Evolutionary conservation across 1,140 invertebrate genomes (phyloP), one percentile per base, ranked within the genome.

Genomic region (Drosophila kanapiae): DNA sequence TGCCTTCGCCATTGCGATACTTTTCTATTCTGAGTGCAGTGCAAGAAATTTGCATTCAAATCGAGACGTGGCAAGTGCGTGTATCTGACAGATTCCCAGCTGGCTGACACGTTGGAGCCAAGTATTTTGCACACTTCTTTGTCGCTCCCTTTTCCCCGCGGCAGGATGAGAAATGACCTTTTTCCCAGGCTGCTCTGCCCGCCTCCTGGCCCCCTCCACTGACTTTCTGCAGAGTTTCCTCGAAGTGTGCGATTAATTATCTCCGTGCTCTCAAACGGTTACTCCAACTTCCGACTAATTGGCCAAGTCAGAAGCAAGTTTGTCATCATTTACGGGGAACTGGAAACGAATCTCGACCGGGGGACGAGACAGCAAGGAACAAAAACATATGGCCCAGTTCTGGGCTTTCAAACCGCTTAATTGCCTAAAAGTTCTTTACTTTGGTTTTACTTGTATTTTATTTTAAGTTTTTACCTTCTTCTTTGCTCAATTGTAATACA

Each of bases 31-130:
- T 5, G 0, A 23, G 53, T 54, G 53, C 33, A 37, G 14, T 75
- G 69, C 63, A 59, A 37, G 47, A 65, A 77, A 80, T 83, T 83
- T 83, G 76, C 80, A 83, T 83, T 83, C 63, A 40, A 75, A 67
- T 65, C 68, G 69, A 45, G 33, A 43, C 16, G 10, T 13, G 61
- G 13, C 16, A 69, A 80, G 59, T 60, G 64, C 59, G 59, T 81
- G 79, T 78, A 47, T 61, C 59, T 83, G 76, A 72, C 80, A 83
- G 78, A 79, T 82, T 61, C 51, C 51, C 49, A 69, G 64, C 68
- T 48, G 48, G 40, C 23, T 37, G 35, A 38, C 53, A 33, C 49
- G 29, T 31, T n/a, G 29, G 48, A 33, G n/a, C 29, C 10, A 54
- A 38, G 53, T 54, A 54, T 54, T 54, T 54, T 54, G 33, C 35